phyloP scores from a whole-genome alignment of 2,888 invertebrate genomes.

The Drosophila heteroneura region DNA sequence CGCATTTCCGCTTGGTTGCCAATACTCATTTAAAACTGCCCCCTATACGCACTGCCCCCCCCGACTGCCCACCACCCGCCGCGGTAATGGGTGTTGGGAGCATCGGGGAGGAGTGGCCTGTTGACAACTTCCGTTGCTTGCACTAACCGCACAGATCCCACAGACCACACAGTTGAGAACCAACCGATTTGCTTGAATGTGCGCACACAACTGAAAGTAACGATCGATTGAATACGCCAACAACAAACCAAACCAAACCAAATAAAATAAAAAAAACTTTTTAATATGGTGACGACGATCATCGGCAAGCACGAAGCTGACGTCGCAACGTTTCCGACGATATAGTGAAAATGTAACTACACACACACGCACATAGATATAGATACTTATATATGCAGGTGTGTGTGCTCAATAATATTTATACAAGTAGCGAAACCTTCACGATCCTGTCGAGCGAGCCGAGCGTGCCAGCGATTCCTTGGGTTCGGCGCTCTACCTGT shows the following conservation, averaged over 20 bases:
- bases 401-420: slow-evolving; percentile 47
- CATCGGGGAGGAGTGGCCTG: slow-evolving; percentile 8
- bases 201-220: slow-evolving; percentile 77
- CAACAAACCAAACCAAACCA: slow-evolving; percentile 16
- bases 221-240: slow-evolving; percentile 64
- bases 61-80: not conserved
- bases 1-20: slow-evolving; percentile 77
- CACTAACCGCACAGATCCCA: slow-evolving; percentile 62
- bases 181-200: slow-evolving; percentile 80
- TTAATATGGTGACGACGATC: slow-evolving; percentile 30
- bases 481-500: slow-evolving; percentile 47
- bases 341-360: slow-evolving; percentile 38
- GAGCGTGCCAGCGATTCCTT: slow-evolving; percentile 24
- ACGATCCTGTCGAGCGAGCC: slow-evolving; percentile 45
- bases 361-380: not conserved
- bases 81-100: slow-evolving; percentile 8
- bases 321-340: slow-evolving; percentile 30
- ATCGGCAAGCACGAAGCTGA: slow-evolving; percentile 29
- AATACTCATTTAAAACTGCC: slow-evolving; percentile 50
- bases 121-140: slow-evolving; percentile 71
- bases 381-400: not conserved
- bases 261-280: slow-evolving; percentile 35
- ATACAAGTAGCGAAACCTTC: slow-evolving; percentile 50
- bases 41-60: not conserved
- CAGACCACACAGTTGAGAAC: slow-evolving; percentile 25